Evolutionary conservation across 2,888 invertebrate genomes (phyloP), one percentile per base, ranked within the genome.

Genomic region (Stictocephala bisonia): DNA sequence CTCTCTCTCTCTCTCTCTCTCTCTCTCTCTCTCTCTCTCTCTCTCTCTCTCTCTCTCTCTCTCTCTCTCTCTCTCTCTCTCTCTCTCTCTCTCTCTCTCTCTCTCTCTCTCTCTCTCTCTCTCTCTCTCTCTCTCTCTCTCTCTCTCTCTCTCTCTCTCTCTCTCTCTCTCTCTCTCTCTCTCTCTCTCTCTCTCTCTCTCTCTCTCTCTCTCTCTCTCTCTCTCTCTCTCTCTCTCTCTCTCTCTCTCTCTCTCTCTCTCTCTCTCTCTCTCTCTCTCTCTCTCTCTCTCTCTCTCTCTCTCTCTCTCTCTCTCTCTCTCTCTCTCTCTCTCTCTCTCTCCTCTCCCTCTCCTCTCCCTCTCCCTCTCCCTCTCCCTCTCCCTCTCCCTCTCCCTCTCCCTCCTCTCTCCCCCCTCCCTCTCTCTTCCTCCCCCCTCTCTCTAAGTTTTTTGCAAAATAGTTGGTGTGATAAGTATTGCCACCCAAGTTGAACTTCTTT

Each of bases 61-160:
- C 6, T 18, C 20, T 26, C 31, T 2, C 27, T 22, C 29, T 66
- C 29, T 29, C 26, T 44, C 53, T 51, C 15, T 44, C 56, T 26
- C 53, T 53, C 53, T 35, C 26, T 50, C 50, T 31, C 40, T 50
- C 31, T 40, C 40, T 31, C 31, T 44, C 26, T 31, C 51, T 35
- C 64, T 20, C 44, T 44, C 31, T 18, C 20, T 41, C 44, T 58
- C 41, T 40, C 29, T 71, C 74, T 44, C 50, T 44, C 70, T 64
- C 48, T 11, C 31, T 24, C 41, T 44, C 50, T 53, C 71, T 53
- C 70, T 48, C 58, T 58, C 60, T 26, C 35, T 31, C 27, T 40
- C 44, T 26, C 48, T 56, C 60, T 58, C 44, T 20, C 58, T 58
- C 60, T 71, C 70, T 31, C 70, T 70, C 58, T 48, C 48, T 35